A percentile compares a stretch with the other conserved stretches of the same genome.
These are phyloP conservation scores for Speoplatyrhinus poulsoni DNA, from an alignment of 2,113 vertebrate species.

Conservation along the genomic window DNA sequence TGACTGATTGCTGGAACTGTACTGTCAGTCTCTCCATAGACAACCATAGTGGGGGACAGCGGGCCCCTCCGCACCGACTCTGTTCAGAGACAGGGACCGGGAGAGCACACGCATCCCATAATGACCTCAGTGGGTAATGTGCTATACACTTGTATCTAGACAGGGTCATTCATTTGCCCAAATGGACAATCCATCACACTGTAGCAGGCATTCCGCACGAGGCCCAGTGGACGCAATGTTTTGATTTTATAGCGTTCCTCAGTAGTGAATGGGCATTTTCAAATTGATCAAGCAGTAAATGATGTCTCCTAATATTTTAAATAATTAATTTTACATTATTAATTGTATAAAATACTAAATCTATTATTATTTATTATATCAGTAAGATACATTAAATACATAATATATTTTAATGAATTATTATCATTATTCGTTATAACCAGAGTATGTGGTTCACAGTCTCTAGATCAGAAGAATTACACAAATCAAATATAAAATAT, in stretches of 20 bases:
- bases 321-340: not conserved
- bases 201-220: constrained; percentile 40
- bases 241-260: constrained; percentile 42
- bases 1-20: constrained; percentile 75
- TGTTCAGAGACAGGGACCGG: constrained; percentile 24
- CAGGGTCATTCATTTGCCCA: constrained; percentile 62
- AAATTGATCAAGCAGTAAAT: constrained; percentile 42
- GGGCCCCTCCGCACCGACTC: constrained; percentile 35
- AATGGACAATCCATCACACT: constrained; percentile 67
- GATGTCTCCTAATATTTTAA: constrained; percentile 32
- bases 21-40: constrained; percentile 57
- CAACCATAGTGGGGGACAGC: constrained; percentile 56
- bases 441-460: not conserved
- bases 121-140: constrained; percentile 58
- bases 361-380: too few relatives aligned
- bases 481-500: not conserved
- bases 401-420: too few relatives aligned
- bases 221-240: constrained; percentile 31
- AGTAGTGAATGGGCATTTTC: constrained; percentile 44
- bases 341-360: too few relatives aligned
- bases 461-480: not conserved
- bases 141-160: constrained; percentile 50
- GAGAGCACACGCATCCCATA: constrained; percentile 33
- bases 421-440: not conserved
- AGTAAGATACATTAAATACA: too few relatives aligned